Evolutionary conservation across 2,113 vertebrate species (phyloP), one percentile per base, ranked within the genome.

Genomic region (Microtus pennsylvanicus): DNA sequence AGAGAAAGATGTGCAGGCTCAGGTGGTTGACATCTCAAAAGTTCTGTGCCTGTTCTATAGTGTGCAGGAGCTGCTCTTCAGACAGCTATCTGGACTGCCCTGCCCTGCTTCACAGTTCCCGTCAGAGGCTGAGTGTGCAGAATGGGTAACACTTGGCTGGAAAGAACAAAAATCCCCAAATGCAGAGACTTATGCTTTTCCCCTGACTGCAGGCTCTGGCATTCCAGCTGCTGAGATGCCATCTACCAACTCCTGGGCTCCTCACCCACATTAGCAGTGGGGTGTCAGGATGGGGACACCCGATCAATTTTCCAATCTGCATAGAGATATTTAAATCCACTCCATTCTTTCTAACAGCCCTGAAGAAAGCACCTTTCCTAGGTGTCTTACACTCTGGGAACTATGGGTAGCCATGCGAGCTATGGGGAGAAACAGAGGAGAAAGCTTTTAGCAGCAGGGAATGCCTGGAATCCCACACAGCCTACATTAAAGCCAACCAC

Each of bases 371-470:
- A 35, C 50, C 50, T 8, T 69, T 69, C 52, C 75, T 17, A 7
- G 93, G 85, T 2, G 0, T 87, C 69, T 63, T 1, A 5, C 77
- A 67, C 35, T 65, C 70, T 96, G 13, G 38, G 47, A 93, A 52
- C 75, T 14, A 3, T 35, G 16, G 52, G 61, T 9, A 76, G 89
- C 78, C 17, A 0, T 63, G 87, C 76, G 42, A 35, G 11, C 50
- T 35, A 0, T 7, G 26, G 78, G 3, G 65, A 45, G 75, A 93
- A 38, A 92, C 10, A 17, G 7, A 0, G 70, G 76, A 92, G 91
- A 97, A 95, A 97, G 97, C 96, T 97, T 93, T 97, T 90, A 97
- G 80, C 97, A 88, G 45, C 83, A 90, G 95, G 83, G 28, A n/a
- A 4, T 75, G 5, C 74, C 85, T 2, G 47, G 55, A 90, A 45